A percentile compares a stretch with the other conserved stretches of the same genome.
phyloP scores from a whole-genome alignment of 2,797 vertebrate genomes.

The Dryobates pubescens region DNA sequence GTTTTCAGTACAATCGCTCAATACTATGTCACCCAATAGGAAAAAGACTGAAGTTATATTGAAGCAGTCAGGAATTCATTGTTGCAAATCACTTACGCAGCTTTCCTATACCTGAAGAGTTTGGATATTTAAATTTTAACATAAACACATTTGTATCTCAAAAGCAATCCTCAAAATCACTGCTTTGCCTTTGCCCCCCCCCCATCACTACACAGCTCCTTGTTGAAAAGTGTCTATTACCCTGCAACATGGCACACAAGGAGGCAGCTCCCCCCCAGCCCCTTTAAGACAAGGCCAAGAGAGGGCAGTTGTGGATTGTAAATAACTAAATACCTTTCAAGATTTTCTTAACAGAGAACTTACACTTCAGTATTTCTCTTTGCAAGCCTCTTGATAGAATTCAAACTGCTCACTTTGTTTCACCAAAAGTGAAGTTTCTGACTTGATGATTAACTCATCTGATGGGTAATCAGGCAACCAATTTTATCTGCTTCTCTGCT shows the following conservation, averaged over 20 bases:
- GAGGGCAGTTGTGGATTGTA: neutral
- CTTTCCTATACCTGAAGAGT: neutral
- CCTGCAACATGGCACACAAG: neutral
- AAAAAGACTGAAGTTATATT: neutral
- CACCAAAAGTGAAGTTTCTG: neutral
- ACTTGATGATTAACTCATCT: conserved; percentile 6
- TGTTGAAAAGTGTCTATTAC: neutral
- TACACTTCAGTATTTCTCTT: neutral
- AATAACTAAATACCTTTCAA: neutral
- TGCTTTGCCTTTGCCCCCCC: neutral
- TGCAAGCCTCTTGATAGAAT: neutral
- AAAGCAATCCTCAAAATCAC: neutral
- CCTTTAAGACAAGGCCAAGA: neutral
- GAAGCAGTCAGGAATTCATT: neutral
- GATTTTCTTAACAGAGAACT: neutral
- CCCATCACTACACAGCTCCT: neutral
- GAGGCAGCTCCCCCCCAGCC: neutral
- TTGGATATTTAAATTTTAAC: neutral
- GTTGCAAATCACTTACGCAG: neutral
- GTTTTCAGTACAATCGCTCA: neutral
- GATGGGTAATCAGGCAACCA: neutral
- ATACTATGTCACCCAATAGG: neutral
- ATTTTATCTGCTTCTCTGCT: conserved; percentile 1
- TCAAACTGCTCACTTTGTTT: neutral
- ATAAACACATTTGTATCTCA: neutral